phyloP scores from a whole-genome alignment of 2,797 vertebrate species.

The Microctenopoma steveboyesi region DNA sequence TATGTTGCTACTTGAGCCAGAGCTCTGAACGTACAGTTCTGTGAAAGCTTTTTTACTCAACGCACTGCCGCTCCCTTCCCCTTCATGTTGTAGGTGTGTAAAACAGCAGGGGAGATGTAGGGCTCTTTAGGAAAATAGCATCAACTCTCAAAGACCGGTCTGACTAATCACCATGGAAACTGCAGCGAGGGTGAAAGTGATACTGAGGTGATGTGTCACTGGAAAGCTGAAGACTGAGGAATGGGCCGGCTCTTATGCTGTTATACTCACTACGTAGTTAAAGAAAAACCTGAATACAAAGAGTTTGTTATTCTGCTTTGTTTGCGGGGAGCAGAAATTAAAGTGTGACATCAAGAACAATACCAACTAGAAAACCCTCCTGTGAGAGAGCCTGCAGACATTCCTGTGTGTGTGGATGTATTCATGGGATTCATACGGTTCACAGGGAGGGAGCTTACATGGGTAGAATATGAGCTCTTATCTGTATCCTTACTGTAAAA shows the following conservation, averaged over 20 bases:
- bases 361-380: background rate
- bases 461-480: background rate
- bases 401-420: constrained; percentile 5
- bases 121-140: constrained; percentile 55
- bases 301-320: constrained; percentile 8
- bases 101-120: constrained; percentile 45
- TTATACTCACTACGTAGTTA: background rate
- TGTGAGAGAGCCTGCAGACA: background rate
- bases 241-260: constrained; percentile 8
- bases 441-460: background rate
- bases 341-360: constrained; percentile 12
- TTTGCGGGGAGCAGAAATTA: background rate
- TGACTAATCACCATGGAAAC: constrained; percentile 78
- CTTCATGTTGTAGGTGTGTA: constrained; percentile 57
- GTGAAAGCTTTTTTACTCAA: constrained; percentile 75
- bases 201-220: constrained; percentile 56
- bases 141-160: constrained; percentile 34
- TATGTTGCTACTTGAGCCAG: constrained; percentile 15
- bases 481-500: background rate
- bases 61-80: constrained; percentile 37
- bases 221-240: constrained; percentile 22
- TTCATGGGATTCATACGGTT: constrained; percentile 10
- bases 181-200: constrained; percentile 54
- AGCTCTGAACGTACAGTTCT: constrained; percentile 53
- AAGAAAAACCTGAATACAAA: constrained; percentile 1